Base-by-base conservation (phyloP, 2,888 invertebrate species). In the Pseudanteris insignis region DNA sequence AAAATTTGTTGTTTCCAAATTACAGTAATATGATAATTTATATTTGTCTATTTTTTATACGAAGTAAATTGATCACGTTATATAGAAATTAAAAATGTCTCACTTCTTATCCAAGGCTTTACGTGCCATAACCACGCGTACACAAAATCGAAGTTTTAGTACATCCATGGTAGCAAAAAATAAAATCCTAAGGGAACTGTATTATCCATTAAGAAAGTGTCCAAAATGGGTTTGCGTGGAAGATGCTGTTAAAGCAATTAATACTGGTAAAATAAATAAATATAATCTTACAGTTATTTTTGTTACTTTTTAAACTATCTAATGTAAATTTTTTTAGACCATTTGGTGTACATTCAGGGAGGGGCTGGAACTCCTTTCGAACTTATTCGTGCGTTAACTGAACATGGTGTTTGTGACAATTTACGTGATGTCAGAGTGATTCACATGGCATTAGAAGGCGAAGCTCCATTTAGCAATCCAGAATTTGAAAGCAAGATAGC, bases 351-450 rank as follows among this genome's bases (percentile, higher is more conserved):
- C 68, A 75, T 87, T 13, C 86, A 87, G 69, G 86, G 86, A 32
- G 85, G 85, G 14, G 85, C 86, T n/a, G 84, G 85, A 0, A 87
- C 87, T 0, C 87, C 87, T 0, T 74, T 82, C 7, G 81, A 81
- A 43, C 75, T 88, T 24, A 77, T 86, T 11, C 80, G 83, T 29
- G 85, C 84, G 0, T 78, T 87, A 78, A 83, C 83, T 1, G 77
- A 82, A n/a, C 82, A 84, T 69, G 86, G 85, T 0, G 82, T 84
- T 58, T 76, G 77, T 36, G 75, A 78, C 2, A 75, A 80, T 30
- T 74, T 88, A 10, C 81, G 81, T 36, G 78, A 83, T 54, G 81
- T 87, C 12, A 81, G 81, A 14, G 79, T 86, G 2, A 81, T 84
- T 51, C 87, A 87, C 66, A 83, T 86, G 68, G 84, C 85, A 69